Conservation (phyloP, 2,113 vertebrate genomes). For the Corythoichthys haematopterus region DNA sequence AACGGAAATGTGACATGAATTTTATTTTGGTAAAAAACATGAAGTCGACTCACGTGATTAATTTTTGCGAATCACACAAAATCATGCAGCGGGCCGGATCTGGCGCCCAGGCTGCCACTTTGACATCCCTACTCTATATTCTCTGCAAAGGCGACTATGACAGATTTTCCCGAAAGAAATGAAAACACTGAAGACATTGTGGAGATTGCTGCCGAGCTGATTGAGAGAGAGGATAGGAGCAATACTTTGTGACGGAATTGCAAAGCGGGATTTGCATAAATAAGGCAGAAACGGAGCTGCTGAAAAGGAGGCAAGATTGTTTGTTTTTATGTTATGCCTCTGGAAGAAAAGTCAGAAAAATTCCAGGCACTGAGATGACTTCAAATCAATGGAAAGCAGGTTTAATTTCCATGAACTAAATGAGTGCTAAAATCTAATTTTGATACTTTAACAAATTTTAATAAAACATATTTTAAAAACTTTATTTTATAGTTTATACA, state of each 20-base stretch:
- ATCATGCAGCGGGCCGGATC: no score
- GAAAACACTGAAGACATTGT: slow-evolving; percentile 44
- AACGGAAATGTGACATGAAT: no score
- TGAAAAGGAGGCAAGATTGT: slow-evolving; percentile 22
- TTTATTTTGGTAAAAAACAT: no score
- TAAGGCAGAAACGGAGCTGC: slow-evolving; percentile 65
- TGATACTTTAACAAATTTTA: no score
- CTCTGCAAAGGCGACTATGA: slow-evolving; percentile 31
- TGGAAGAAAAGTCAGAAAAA: slow-evolving; percentile 15
- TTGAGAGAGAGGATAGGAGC: slow-evolving; percentile 36
- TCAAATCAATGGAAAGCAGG: slow-evolving; percentile 6
- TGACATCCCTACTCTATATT: slow-evolving; percentile 29
- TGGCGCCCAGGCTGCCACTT: slow-evolving; percentile 5
- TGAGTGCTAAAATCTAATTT: no score
- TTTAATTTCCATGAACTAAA: slow-evolving; percentile 6
- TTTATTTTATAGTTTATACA: no score
- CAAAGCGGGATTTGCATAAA: slow-evolving; percentile 77
- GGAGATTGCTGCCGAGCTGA: slow-evolving; percentile 58
- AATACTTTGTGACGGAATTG: slow-evolving; percentile 68
- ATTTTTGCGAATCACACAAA: no score
- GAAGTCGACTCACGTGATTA: no score
- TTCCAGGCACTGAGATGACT: slow-evolving; percentile 17
- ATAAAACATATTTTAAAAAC: no score
- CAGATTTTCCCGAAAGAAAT: slow-evolving; percentile 52
- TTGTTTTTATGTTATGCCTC: slow-evolving; percentile 9